Base-by-base conservation (phyloP, 1,140 invertebrate genomes). In the Leguminivora glycinivorella region DNA sequence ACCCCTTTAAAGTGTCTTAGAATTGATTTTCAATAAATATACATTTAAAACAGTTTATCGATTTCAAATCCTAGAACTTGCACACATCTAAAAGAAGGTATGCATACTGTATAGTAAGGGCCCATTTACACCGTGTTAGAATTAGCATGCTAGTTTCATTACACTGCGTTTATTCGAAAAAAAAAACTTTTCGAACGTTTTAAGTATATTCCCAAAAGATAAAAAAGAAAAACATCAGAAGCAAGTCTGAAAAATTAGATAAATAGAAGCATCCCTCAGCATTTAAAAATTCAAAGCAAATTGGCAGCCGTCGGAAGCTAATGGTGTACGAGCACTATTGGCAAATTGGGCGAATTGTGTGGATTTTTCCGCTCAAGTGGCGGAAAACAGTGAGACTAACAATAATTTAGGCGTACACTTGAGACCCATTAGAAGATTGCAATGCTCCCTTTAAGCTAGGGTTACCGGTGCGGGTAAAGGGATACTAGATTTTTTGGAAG, bases 341-440 rank as follows among this genome's bases (percentile, higher is more conserved):
- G 72, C 70, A 81, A 81, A 82, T 77, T 60, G 56, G 63, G 29
- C 38, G 40, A 67, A 76, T 83, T 83, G 79, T 81, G 73, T 72
- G 72, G 75, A 75, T 83, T 81, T 79, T 72, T 74, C 72, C 75
- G 70, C 70, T 75, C 75, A 83, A 81, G 74, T 69, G 73, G 67
- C 69, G 60, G 75, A 77, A 71, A 78, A 83, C 74, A 80, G 70
- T 74, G 58, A 70, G 74, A 74, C 76, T 76, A 71, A 78, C 69
- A 70, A 78, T 70, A 70, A 70, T 70, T 70, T 43, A 63, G 69
- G 26, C 56, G 56, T 14, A 70, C 69, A 52, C 43, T 60, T 52
- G 72, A 72, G 75, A 76, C 77, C 83, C 82, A 84, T 84, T 83
- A 79, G 70, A 75, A 81, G 77, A 85, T 84, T 85, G 82, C 78